These are phyloP conservation scores for Campylorhamphus procurvoides DNA, from an alignment of 2,113 vertebrate genomes.

Conservation along the genomic window DNA sequence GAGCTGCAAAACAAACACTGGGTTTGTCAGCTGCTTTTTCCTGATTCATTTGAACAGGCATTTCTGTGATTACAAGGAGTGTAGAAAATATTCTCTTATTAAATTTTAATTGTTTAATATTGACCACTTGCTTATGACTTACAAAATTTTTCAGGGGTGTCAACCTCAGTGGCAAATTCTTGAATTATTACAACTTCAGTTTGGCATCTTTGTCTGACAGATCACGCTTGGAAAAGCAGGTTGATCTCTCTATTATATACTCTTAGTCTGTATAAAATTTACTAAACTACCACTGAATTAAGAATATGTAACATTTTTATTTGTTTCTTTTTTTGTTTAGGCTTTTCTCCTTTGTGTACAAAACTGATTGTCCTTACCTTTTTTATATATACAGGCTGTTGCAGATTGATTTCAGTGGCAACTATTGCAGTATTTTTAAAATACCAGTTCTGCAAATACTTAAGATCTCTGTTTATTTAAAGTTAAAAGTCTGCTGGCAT, in stretches of 20 bases:
- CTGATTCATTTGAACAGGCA: not conserved
- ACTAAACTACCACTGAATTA: not conserved
- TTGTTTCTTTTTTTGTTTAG: not conserved
- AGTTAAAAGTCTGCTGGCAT: not conserved
- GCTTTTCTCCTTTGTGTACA: not conserved
- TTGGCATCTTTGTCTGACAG: not conserved
- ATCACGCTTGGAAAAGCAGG: not conserved
- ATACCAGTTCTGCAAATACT: not conserved
- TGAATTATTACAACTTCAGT: not conserved
- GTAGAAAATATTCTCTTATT: not conserved
- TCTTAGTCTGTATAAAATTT: not conserved
- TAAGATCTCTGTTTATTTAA: not conserved
- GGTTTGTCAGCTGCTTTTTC: not conserved
- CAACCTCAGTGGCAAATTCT: not conserved
- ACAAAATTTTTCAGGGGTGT: not conserved
- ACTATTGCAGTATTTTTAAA: not conserved
- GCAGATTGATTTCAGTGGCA: not conserved
- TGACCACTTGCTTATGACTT: not conserved
- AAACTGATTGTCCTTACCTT: not conserved
- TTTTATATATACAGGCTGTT: not conserved
- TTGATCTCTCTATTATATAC: not conserved
- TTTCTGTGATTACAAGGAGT: not conserved
- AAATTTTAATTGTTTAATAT: not conserved
- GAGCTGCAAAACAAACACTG: not conserved
- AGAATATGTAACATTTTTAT: not conserved